Percentiles rank a stretch among this genome's conserved stretches.
Conservation (phyloP, 37 sponge, comb jelly and placozoan species). For the Axinella damicornis region DNA sequence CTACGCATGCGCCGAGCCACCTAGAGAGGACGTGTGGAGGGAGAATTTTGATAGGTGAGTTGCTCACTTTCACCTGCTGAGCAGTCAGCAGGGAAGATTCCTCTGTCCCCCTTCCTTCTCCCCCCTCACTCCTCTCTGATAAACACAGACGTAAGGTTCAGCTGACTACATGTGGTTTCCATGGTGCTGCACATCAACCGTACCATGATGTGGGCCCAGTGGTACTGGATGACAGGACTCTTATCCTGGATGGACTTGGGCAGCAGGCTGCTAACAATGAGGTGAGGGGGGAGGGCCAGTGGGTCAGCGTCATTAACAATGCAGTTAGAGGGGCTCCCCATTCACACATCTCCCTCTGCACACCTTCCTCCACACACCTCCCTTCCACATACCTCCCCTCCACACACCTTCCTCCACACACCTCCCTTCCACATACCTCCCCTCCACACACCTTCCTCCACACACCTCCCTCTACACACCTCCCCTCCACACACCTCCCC, state of each 20-base stretch:
- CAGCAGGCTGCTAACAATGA: neutral
- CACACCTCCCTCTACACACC: no score
- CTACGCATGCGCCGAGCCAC: conserved; percentile 37
- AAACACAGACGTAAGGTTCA: conserved; percentile 39
- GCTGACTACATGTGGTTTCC: conserved; percentile 54
- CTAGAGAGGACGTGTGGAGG: conserved; percentile 42
- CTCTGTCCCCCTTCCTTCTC: neutral
- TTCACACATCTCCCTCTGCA: no score
- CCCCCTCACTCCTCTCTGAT: neutral
- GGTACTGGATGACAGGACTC: conserved; percentile 39
- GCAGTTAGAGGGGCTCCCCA: no score
- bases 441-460: no score
- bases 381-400: no score
- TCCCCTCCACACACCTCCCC: neutral
- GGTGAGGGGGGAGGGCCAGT: no score
- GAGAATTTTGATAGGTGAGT: conserved; percentile 52
- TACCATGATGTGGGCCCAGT: conserved; percentile 65
- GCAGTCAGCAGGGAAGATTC: no score
- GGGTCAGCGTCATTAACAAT: no score
- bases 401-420: no score
- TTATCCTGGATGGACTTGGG: conserved; percentile 61
- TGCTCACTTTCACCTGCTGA: no score
- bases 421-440: neutral
- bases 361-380: no score
- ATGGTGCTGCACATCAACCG: conserved; percentile 23